A percentile compares a stretch with the other conserved stretches of the same genome.
phyloP scores from a whole-genome alignment of 92 coral and sea anemone species.

The Blastomussa wellsi region DNA sequence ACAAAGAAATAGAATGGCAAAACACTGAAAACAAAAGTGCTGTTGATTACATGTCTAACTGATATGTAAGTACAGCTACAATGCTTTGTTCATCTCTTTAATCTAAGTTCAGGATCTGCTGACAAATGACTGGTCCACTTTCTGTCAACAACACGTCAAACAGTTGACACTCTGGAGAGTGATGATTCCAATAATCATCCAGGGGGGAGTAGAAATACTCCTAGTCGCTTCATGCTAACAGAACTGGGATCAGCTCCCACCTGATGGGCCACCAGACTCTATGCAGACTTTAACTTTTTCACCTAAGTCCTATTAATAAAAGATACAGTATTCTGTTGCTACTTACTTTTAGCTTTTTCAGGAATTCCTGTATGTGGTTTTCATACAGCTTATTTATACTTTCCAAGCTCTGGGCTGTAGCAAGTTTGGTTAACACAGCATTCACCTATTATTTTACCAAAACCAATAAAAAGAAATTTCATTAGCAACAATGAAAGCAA shows the following conservation, averaged over 20 bases:
- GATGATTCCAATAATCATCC: conserved; percentile 91
- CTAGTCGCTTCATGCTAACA: no score
- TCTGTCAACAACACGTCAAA: conserved; percentile 80
- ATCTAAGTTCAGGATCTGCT: conserved; percentile 87
- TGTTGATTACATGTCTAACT: neutral
- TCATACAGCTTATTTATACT: conserved; percentile 64
- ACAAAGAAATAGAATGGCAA: neutral
- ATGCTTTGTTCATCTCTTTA: conserved; percentile 34
- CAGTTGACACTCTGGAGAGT: conserved; percentile 83
- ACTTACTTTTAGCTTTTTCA: conserved; percentile 76
- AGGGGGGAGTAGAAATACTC: no score
- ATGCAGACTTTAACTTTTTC: no score
- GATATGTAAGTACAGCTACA: neutral
- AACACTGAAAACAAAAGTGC: no score
- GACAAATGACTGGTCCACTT: conserved; percentile 79
- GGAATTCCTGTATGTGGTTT: conserved; percentile 60
- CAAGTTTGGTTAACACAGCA: conserved; percentile 52
- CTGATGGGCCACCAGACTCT: no score
- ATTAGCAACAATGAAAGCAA: neutral
- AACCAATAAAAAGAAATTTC: neutral
- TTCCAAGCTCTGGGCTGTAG: conserved; percentile 54
- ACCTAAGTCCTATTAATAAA: neutral
- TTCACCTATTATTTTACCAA: conserved; percentile 6
- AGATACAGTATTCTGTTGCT: neutral
- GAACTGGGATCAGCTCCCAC: no score